These are phyloP conservation scores for Amphipoea oculea DNA, from an alignment of 2,888 invertebrate species.

Conservation along the genomic window DNA sequence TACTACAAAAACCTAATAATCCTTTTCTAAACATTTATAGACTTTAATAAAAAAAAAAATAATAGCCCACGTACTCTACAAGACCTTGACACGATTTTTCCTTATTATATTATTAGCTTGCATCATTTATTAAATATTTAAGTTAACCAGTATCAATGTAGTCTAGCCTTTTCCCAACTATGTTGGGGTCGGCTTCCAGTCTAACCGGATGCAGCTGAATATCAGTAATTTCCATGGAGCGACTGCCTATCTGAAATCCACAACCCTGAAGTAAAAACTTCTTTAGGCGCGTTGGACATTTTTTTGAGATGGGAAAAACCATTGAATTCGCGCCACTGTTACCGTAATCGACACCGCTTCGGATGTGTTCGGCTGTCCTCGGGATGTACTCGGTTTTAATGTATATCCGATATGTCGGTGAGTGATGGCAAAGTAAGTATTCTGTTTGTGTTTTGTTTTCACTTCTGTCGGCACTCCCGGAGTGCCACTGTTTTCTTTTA, in stretches of 20 bases:
- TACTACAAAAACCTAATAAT: background rate
- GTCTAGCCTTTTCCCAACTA: background rate
- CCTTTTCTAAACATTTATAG: background rate
- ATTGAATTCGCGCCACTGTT: no score
- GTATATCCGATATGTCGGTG: no score
- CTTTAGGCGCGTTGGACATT: no score
- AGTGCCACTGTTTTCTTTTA: no score
- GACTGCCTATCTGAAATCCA: background rate
- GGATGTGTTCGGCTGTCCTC: no score
- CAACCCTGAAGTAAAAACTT: no score
- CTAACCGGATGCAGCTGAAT: background rate
- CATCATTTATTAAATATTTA: conserved; percentile 23
- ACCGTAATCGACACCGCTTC: no score
- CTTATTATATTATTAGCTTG: conserved; percentile 10
- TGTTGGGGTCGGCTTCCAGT: background rate
- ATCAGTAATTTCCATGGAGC: background rate
- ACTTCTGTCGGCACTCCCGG: no score
- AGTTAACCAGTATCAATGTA: background rate
- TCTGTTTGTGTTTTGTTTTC: no score
- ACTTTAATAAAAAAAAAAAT: conserved; percentile 1
- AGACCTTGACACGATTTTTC: conserved; percentile 48
- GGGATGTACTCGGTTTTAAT: no score
- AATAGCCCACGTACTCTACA: conserved; percentile 43
- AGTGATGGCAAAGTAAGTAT: no score
- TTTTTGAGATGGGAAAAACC: no score